phyloP scores from a whole-genome alignment of 2,797 vertebrate species.

The Antennarius maculatus region DNA sequence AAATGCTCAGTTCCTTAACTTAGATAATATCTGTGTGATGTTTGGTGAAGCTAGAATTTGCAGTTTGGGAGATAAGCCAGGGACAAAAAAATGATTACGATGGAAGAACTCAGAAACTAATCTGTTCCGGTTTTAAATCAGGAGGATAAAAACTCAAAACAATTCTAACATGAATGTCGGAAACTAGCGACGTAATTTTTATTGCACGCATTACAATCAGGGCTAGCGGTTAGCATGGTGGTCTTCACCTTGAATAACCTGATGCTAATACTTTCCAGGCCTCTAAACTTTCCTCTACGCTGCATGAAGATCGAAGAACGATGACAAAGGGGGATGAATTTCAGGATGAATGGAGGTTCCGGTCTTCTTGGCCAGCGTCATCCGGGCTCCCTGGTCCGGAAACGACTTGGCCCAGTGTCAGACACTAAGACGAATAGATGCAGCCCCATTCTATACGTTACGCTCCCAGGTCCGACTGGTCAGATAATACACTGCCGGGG shows the following conservation, averaged over 20 bases:
- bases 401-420: conserved; percentile 31
- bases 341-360: conserved; percentile 11
- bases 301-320: conserved; percentile 11
- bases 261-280: not conserved
- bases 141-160: too few species aligned
- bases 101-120: too few species aligned
- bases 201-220: too few species aligned
- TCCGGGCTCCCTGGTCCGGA: conserved; percentile 29
- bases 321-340: conserved; percentile 17
- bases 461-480: not conserved
- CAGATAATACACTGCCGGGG: conserved; percentile 15
- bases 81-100: too few species aligned
- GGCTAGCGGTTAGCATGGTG: not conserved
- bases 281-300: conserved; percentile 5
- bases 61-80: too few species aligned
- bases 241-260: conserved; percentile 3
- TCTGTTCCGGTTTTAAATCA: too few species aligned
- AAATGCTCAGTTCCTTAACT: too few species aligned
- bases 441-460: conserved; percentile 15
- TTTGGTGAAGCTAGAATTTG: too few species aligned
- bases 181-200: not conserved
- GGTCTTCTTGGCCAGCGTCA: conserved; percentile 32
- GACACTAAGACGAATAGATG: conserved; percentile 42
- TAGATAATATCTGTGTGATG: too few species aligned
- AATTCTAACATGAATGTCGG: not conserved